These are phyloP conservation scores for Acanthococcus lagerstroemiae DNA, from an alignment of 2,888 invertebrate species.

Conservation along the genomic window DNA sequence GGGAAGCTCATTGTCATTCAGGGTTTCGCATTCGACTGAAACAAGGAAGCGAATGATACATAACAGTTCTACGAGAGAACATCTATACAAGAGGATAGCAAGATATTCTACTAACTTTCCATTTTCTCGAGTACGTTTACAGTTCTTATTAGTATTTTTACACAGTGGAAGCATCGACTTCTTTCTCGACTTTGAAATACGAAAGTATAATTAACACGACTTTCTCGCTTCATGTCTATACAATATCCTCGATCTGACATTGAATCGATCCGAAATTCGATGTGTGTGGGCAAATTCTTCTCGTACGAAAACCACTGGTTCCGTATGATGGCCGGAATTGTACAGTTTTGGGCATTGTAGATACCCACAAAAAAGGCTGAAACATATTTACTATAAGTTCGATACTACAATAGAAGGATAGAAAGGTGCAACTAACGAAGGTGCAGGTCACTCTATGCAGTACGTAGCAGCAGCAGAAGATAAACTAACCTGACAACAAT, in stretches of 20 bases:
- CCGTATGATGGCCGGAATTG: conserved; percentile 65
- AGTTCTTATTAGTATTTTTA: conserved; percentile 72
- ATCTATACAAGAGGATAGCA: neutral
- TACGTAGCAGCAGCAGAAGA: too few relatives aligned
- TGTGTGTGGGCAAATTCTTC: conserved; percentile 69
- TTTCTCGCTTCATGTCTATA: conserved; percentile 60
- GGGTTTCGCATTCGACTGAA: conserved; percentile 62
- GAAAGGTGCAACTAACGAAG: too few relatives aligned
- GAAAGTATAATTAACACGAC: conserved; percentile 73
- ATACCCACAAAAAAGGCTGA: too few relatives aligned
- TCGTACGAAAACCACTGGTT: conserved; percentile 91
- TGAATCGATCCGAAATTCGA: conserved; percentile 66
- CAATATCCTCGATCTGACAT: conserved; percentile 69
- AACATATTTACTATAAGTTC: too few relatives aligned
- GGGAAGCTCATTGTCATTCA: conserved; percentile 54
- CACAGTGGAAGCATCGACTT: conserved; percentile 68
- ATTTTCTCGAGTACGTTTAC: conserved; percentile 81
- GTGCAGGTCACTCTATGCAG: too few relatives aligned
- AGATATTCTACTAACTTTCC: conserved; percentile 53
- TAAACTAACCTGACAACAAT: too few relatives aligned
- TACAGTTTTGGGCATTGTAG: too few relatives aligned
- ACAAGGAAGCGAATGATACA: conserved; percentile 24
- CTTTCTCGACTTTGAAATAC: conserved; percentile 50
- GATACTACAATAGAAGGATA: too few relatives aligned
- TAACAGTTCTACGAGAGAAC: too few relatives aligned